phyloP scores from a whole-genome alignment of 2,113 vertebrate species.

The Campylorhamphus procurvoides region DNA sequence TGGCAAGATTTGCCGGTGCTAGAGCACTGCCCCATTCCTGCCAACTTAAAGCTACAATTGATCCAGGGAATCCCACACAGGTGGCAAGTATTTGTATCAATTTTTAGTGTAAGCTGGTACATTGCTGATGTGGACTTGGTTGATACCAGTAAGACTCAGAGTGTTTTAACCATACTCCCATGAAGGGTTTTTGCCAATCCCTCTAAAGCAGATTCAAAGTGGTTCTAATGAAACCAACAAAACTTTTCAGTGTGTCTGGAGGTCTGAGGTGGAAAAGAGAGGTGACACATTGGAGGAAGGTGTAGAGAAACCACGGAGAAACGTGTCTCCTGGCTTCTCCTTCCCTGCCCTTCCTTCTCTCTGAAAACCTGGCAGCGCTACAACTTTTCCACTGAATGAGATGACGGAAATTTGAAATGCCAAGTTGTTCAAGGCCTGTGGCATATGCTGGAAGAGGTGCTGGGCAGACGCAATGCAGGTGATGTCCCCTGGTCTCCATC shows the following conservation, averaged over 20 bases:
- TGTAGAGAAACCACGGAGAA: background rate
- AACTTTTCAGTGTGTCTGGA: background rate
- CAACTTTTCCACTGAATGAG: background rate
- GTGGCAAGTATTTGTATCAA: background rate
- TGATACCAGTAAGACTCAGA: background rate
- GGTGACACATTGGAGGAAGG: accelerated
- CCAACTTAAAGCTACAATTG: background rate
- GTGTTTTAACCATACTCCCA: background rate
- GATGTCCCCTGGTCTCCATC: background rate
- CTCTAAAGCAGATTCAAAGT: background rate
- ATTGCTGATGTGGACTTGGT: accelerated
- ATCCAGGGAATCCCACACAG: background rate
- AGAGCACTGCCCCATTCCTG: background rate
- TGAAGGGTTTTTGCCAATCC: background rate
- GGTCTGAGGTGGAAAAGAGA: background rate
- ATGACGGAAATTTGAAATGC: background rate
- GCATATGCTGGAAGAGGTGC: background rate
- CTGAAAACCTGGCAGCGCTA: background rate
- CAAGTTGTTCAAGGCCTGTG: background rate
- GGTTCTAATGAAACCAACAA: background rate
- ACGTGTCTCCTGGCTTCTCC: background rate
- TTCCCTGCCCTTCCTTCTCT: background rate
- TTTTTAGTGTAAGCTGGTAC: background rate
- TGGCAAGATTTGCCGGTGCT: background rate
- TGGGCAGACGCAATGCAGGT: accelerated